Evolutionary conservation across 2,113 vertebrate genomes (phyloP).

Genomic region (Diglossa brunneiventris): DNA sequence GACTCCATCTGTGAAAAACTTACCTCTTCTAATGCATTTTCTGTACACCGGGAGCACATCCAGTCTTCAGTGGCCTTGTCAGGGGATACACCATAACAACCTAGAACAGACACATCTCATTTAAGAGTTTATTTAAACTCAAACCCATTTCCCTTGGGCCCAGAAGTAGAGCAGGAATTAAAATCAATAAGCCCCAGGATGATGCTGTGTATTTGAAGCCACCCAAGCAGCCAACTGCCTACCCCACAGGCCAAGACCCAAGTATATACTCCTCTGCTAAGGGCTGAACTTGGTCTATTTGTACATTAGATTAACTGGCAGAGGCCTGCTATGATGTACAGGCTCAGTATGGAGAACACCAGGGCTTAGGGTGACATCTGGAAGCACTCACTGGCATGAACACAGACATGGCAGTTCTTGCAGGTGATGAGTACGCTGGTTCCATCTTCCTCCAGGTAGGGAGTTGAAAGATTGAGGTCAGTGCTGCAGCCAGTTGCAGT

Average conservation of each 20-base stretch:
- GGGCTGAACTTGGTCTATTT: not conserved
- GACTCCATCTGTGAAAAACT: not conserved
- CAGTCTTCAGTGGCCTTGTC: conserved; percentile 83
- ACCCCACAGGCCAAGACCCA: not conserved
- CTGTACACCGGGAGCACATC: conserved; percentile 91
- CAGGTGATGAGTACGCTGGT: conserved; percentile 90
- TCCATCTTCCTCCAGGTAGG: conserved; percentile 87
- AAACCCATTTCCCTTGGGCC: not conserved
- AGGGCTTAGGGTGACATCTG: not conserved
- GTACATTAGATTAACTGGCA: not conserved
- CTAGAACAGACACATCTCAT: conserved; percentile 57
- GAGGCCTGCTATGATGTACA: not conserved
- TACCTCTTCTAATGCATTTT: conserved; percentile 89
- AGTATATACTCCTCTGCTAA: not conserved
- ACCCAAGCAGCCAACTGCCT: not conserved
- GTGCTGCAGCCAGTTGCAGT: conserved; percentile 83
- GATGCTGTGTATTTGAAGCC: not conserved
- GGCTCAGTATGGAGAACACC: not conserved
- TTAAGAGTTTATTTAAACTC: not conserved
- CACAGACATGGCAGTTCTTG: conserved; percentile 87
- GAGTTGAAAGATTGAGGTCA: conserved; percentile 87
- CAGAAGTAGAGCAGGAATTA: not conserved
- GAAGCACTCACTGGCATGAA: conserved; percentile 89
- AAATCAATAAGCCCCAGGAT: rapidly evolving
- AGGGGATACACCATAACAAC: conserved; percentile 90